A percentile compares a stretch with the other conserved stretches of the same genome.
phyloP scores from a whole-genome alignment of 1,140 invertebrate species.

The Lepidurus packardi region DNA sequence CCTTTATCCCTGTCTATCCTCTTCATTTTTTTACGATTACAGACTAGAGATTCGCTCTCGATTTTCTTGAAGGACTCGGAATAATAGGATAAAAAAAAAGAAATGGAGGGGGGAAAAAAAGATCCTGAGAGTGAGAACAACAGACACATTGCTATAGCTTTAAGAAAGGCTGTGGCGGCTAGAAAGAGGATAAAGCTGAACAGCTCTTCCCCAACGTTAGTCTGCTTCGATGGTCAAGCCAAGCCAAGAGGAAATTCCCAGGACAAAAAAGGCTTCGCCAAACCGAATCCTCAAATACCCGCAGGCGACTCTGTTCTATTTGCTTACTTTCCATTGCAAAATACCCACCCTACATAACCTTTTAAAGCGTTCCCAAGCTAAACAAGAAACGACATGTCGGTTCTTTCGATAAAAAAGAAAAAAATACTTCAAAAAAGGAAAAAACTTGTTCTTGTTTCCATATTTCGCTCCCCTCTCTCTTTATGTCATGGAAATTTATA shows the following conservation, averaged over 20 bases:
- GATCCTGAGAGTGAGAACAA: constrained; percentile 2
- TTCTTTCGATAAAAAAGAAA: not conserved
- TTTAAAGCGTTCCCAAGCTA: not conserved
- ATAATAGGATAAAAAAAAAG: not conserved
- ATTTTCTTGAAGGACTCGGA: not conserved
- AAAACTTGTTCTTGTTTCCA: too few species aligned
- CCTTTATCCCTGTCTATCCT: too few species aligned
- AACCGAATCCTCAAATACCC: not conserved
- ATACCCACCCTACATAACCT: not conserved
- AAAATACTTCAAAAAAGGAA: not conserved
- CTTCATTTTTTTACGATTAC: not conserved
- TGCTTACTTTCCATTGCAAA: constrained; percentile 14
- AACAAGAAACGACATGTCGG: not conserved
- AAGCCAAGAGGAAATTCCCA: constrained; percentile 9
- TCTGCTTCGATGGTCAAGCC: constrained; percentile 9
- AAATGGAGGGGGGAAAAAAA: not conserved
- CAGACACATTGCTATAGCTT: not conserved
- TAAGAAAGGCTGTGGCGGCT: not conserved
- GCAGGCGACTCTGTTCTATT: not conserved
- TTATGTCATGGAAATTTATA: too few species aligned
- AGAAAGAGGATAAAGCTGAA: not conserved
- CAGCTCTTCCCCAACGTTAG: not conserved
- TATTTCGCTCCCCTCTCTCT: too few species aligned
- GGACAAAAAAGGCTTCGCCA: not conserved
- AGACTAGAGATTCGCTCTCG: not conserved